Base-by-base conservation (phyloP, 2,113 vertebrate genomes). In the Syngnathus typhle region DNA sequence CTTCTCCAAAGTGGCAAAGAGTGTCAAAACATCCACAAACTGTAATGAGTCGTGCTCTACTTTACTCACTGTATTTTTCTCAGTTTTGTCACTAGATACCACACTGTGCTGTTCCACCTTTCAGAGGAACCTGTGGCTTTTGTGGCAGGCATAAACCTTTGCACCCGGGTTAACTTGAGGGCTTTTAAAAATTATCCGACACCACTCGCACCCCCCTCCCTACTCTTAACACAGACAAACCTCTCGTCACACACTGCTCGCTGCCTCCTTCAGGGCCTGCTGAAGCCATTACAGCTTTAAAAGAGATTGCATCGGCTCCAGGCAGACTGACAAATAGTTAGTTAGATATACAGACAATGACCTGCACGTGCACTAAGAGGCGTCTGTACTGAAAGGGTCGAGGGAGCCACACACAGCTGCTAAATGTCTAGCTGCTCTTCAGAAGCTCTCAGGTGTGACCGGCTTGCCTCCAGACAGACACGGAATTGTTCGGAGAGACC, bases 381-480 rank as follows among this genome's bases (percentile, higher is more conserved):
- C 67, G 79, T 80, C 73, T 78, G 77, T 82, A 72, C 71, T 72
- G 5, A 32, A 19, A 73, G 73, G 10, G 8, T 19, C 1, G 18
- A 19, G 36, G 58, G 36, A 16, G 12, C 12, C 44, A 47, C 44
- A 81, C 80, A 60, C 74, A 65, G 69, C 51, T 60, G 75, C 78
- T 81, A 80, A 87, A 87, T 83, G 83, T 80, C 82, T 85, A 78
- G 82, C 82, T 73, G 43, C 80, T 85, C 85, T 87, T 85, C 85
- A 84, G 80, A 84, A 71, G 76, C 82, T 76, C 87, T 88, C 87
- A 88, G 87, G 87, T 88, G 87, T 87, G 85, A 84, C 83, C 75
- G 59, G 77, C 78, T 39, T 43, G 64, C 73, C 85, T 85, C 81
- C 78, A 76, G 78, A 71, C 86, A 83, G 76, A 76, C 80, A 82